These are phyloP conservation scores for Psittacara wagleri DNA, from an alignment of 2,113 vertebrate species.

Conservation along the genomic window DNA sequence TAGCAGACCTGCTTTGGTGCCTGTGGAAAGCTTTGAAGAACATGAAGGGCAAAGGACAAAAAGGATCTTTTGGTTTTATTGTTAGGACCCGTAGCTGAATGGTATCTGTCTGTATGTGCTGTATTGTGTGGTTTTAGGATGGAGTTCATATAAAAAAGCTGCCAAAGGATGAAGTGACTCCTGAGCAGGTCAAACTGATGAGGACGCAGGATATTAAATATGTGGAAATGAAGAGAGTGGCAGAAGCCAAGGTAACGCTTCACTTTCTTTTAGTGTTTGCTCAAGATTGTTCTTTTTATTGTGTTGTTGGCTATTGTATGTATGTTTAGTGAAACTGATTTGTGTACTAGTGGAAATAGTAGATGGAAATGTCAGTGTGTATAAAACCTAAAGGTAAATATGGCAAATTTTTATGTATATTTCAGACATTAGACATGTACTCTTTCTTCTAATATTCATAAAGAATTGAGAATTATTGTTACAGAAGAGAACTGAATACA, in stretches of 20 bases:
- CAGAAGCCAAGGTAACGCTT: conserved; percentile 84
- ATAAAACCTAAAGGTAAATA: not conserved
- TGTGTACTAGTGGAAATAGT: not conserved
- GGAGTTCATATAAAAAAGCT: conserved; percentile 85
- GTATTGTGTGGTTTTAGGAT: conserved; percentile 77
- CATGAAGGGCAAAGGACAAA: not conserved
- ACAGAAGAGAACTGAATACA: not conserved
- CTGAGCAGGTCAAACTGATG: conserved; percentile 92
- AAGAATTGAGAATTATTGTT: not conserved
- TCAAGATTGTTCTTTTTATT: not conserved
- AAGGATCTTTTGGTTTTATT: not conserved
- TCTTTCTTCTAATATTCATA: not conserved
- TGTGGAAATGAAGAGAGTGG: conserved; percentile 92
- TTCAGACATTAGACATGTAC: not conserved
- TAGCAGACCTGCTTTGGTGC: not conserved
- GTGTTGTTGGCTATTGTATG: not conserved
- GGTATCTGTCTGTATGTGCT: not conserved
- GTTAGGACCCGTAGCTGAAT: not conserved
- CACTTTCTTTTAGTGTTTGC: not conserved
- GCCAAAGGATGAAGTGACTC: conserved; percentile 79
- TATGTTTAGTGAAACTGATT: not conserved
- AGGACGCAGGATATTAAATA: conserved; percentile 92
- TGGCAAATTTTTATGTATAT: not conserved
- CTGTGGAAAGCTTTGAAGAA: not conserved
- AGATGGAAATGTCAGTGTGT: not conserved